Evolutionary conservation across 2,113 vertebrate species (phyloP).

Genomic region (Poeciliopsis prolifica): DNA sequence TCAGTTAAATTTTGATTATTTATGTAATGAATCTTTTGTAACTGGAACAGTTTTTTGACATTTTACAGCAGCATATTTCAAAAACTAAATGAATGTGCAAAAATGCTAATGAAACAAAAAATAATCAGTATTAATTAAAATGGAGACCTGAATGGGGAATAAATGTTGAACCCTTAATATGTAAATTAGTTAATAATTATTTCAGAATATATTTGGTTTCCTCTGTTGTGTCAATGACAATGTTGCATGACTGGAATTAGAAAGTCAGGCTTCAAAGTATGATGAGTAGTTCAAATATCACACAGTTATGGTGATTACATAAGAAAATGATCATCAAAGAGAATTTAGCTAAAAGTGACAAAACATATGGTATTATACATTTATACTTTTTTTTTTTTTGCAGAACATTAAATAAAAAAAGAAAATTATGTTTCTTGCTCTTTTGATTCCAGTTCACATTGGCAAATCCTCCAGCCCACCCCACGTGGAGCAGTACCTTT

Average conservation of each 20-base stretch:
- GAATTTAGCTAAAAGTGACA: neutral
- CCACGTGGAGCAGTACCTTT: slow-evolving; percentile 58
- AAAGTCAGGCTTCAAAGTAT: neutral
- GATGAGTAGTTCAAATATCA: neutral
- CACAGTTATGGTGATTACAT: neutral
- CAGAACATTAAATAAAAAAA: neutral
- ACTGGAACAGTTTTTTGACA: too few relatives aligned
- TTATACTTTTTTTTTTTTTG: neutral
- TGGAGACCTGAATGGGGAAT: too few relatives aligned
- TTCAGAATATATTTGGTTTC: slow-evolving; percentile 4
- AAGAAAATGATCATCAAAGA: neutral
- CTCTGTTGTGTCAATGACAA: slow-evolving; percentile 4
- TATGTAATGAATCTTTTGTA: too few relatives aligned
- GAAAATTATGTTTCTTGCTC: slow-evolving; percentile 8
- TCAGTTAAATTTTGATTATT: too few relatives aligned
- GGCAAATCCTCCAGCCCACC: slow-evolving; percentile 26
- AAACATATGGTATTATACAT: neutral
- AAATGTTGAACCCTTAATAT: neutral
- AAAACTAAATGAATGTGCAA: too few relatives aligned
- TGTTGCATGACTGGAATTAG: neutral
- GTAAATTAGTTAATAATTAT: neutral
- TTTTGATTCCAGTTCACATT: slow-evolving; percentile 15
- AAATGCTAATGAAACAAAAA: too few relatives aligned
- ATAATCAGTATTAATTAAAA: too few relatives aligned
- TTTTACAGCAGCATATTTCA: too few relatives aligned